Evolutionary conservation across 2,113 vertebrate species (phyloP), one percentile per base, ranked within the genome.

Genomic region (Phoenicopterus ruber): DNA sequence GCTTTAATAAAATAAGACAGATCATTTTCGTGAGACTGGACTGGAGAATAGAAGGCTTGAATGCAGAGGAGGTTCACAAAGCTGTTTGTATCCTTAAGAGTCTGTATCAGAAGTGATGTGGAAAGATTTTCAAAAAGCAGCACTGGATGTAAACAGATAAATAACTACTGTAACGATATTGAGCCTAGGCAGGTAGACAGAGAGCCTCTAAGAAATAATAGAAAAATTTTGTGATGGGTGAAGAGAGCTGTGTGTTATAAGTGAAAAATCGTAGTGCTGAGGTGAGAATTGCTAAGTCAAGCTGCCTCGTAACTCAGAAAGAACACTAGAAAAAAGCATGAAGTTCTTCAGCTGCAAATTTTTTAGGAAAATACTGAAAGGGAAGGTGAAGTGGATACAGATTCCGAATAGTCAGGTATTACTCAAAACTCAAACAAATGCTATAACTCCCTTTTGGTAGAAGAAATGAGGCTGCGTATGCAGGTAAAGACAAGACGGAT

Each of bases 211-310:
- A 88, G 47, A 87, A 95, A 82, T 1, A 95, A 82, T 1, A 82
- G 55, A 78, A 94, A 79, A 63, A 54, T 1, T 6, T 79, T 82
- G n/a, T 82, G 44, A 63, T 67, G 24, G 18, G 42, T 76, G 65
- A 82, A 78, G 65, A 84, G 46, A 74, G 6, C 29, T 89, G n/a
- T 59, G 46, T 89, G 32, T 66, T 94, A 9, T 58, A 89, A 89
- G 55, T 69, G 81, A 96, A 94, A 97, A 95, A 82, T 71, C 0
- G 0, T 63, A 47, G 57, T 72, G 77, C 77, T 67, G 84, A 89
- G 77, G 69, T 87, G 73, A 91, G 77, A 96, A 96, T 89, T 96
- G 81, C 61, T 47, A 82, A 95, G 59, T 67, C 83, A 96, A 91
- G 47, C 47, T 87, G 77, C 84, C 57, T 93, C 83, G 78, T 88